These are phyloP conservation scores for Melanaphis sacchari DNA, from an alignment of 1,140 invertebrate species.

Conservation along the genomic window DNA sequence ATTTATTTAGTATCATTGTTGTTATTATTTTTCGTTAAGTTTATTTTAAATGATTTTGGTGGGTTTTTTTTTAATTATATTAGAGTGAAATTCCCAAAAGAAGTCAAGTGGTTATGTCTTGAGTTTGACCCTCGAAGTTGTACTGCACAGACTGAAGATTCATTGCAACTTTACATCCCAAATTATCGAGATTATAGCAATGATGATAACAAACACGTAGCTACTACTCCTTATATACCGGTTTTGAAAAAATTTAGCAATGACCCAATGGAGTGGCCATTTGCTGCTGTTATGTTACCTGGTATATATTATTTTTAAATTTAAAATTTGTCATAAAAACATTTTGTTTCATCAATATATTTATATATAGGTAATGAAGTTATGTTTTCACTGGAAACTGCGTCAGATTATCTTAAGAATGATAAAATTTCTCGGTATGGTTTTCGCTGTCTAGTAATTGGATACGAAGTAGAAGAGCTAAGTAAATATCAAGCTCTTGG, in stretches of 20 bases:
- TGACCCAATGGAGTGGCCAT: conserved; percentile 73
- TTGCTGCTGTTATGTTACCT: conserved; percentile 84
- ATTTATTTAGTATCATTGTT: conserved; percentile 43
- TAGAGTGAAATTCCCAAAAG: conserved; percentile 86
- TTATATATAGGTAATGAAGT: conserved; percentile 81
- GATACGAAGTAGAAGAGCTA: conserved; percentile 80
- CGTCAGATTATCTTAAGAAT: conserved; percentile 93
- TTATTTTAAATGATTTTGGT: neutral
- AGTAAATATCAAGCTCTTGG: conserved; percentile 64
- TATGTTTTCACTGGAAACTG: conserved; percentile 92
- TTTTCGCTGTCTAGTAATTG: conserved; percentile 90
- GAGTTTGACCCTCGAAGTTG: conserved; percentile 93
- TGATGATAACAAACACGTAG: conserved; percentile 39
- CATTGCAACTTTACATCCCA: conserved; percentile 65
- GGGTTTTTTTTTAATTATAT: conserved; percentile 18
- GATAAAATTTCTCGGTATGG: conserved; percentile 84
- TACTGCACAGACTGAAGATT: conserved; percentile 93
- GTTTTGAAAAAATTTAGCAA: conserved; percentile 56
- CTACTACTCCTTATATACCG: conserved; percentile 32
- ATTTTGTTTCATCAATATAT: neutral
- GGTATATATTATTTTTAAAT: conserved; percentile 65
- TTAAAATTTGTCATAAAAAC: neutral
- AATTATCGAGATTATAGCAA: conserved; percentile 37
- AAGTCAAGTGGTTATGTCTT: conserved; percentile 88
- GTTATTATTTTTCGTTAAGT: neutral